These are phyloP conservation scores for Ceratothoa steindachneri DNA, from an alignment of 2,888 invertebrate species.

Conservation along the genomic window DNA sequence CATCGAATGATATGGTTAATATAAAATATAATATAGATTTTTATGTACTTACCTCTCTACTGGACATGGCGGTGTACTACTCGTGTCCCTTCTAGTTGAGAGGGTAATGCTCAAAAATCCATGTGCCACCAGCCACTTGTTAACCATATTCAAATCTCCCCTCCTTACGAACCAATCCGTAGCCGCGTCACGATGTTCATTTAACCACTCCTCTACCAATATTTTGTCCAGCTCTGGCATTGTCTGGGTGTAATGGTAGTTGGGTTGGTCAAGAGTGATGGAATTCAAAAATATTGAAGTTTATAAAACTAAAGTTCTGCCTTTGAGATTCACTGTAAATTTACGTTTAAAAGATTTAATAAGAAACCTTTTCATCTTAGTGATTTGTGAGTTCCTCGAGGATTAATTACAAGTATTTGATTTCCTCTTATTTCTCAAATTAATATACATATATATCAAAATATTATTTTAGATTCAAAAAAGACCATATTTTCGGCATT, in stretches of 20 bases:
- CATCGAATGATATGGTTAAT: neutral
- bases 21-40: neutral
- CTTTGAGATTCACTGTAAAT: too few species aligned
- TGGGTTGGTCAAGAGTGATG: too few species aligned
- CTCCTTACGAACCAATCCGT: constrained; percentile 57
- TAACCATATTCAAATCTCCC: constrained; percentile 75
- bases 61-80: constrained; percentile 18
- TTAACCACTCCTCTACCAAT: constrained; percentile 57
- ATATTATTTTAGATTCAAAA: too few species aligned
- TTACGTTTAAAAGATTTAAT: too few species aligned
- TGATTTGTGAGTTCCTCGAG: too few species aligned
- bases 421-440: too few species aligned
- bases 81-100: constrained; percentile 17
- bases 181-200: constrained; percentile 55
- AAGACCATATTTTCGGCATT: too few species aligned
- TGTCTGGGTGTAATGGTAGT: neutral
- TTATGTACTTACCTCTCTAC: constrained; percentile 21
- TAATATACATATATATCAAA: too few species aligned
- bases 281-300: too few species aligned
- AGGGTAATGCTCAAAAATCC: constrained; percentile 31
- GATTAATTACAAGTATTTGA: too few species aligned
- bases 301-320: too few species aligned
- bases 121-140: constrained; percentile 86
- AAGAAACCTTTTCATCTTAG: too few species aligned
- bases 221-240: constrained; percentile 31